These are phyloP conservation scores for Vultur gryphus DNA, from an alignment of 2,797 vertebrate genomes.

Conservation along the genomic window DNA sequence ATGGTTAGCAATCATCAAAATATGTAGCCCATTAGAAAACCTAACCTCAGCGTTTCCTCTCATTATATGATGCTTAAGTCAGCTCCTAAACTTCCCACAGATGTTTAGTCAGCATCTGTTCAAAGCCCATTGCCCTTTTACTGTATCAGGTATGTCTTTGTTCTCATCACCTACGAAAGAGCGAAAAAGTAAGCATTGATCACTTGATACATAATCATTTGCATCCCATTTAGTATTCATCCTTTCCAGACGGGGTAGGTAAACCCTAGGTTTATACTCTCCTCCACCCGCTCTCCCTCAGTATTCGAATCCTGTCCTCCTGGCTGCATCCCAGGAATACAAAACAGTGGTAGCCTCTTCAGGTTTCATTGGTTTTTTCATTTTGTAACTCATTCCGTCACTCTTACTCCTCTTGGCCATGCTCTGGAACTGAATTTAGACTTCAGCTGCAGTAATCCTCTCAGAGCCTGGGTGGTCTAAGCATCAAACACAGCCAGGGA, in stretches of 20 bases:
- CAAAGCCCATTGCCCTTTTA: background rate
- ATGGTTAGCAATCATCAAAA: background rate
- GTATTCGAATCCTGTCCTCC: background rate
- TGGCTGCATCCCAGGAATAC: background rate
- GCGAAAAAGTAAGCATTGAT: background rate
- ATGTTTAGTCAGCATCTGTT: background rate
- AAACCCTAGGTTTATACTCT: background rate
- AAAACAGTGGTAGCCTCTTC: background rate
- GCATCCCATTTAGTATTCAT: background rate
- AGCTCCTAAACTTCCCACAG: background rate
- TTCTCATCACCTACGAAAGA: background rate
- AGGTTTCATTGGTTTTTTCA: fast-evolving
- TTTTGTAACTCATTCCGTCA: background rate
- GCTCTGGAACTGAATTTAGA: background rate
- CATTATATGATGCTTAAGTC: background rate
- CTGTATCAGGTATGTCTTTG: background rate
- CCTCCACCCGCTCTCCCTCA: background rate
- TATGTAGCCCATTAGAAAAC: background rate
- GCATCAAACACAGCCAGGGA: background rate
- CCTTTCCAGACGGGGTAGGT: background rate
- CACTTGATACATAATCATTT: background rate
- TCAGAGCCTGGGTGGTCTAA: background rate
- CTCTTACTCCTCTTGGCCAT: background rate
- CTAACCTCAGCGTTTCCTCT: background rate
- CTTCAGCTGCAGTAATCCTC: background rate